These are phyloP conservation scores for Pocillopora grandis DNA, from an alignment of 92 coral and sea anemone genomes.

Conservation along the genomic window DNA sequence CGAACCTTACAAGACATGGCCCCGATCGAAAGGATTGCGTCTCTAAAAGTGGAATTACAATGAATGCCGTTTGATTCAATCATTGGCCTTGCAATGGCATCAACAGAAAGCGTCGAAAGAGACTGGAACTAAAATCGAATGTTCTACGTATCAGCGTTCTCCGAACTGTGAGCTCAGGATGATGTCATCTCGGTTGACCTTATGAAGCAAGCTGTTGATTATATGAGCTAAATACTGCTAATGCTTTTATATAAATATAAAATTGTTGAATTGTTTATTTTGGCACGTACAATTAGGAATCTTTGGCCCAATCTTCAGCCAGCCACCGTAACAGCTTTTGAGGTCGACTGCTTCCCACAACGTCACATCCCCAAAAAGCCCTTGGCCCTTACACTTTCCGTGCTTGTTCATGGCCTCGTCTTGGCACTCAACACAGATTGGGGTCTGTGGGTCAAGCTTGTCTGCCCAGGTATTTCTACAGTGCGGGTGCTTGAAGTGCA, in stretches of 20 bases:
- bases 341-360: constrained; percentile 92
- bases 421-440: constrained; percentile 95
- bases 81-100: too few relatives aligned
- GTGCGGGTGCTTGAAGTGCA: constrained; percentile 92
- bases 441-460: constrained; percentile 75
- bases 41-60: too few relatives aligned
- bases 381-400: constrained; percentile 94
- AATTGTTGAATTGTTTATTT: constrained; percentile 81
- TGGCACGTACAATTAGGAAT: constrained; percentile 77
- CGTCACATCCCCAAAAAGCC: constrained; percentile 80
- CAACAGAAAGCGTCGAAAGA: too few relatives aligned
- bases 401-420: constrained; percentile 81
- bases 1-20: too few relatives aligned
- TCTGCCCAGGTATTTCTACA: constrained; percentile 96
- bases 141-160: too few relatives aligned
- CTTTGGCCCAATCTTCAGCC: constrained; percentile 86
- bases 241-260: constrained; percentile 82
- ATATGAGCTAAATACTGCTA: not conserved
- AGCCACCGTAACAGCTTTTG: constrained; percentile 91
- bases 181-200: too few relatives aligned
- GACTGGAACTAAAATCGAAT: too few relatives aligned
- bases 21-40: too few relatives aligned
- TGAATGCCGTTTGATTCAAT: too few relatives aligned
- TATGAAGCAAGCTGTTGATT: not conserved
- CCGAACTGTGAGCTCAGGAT: too few relatives aligned